Percentiles rank a stretch among this genome's conserved stretches.
Evolutionary conservation across 64 coral and sea anemone species (phyloP).

Genomic region (Pocillopora verrucosa): DNA sequence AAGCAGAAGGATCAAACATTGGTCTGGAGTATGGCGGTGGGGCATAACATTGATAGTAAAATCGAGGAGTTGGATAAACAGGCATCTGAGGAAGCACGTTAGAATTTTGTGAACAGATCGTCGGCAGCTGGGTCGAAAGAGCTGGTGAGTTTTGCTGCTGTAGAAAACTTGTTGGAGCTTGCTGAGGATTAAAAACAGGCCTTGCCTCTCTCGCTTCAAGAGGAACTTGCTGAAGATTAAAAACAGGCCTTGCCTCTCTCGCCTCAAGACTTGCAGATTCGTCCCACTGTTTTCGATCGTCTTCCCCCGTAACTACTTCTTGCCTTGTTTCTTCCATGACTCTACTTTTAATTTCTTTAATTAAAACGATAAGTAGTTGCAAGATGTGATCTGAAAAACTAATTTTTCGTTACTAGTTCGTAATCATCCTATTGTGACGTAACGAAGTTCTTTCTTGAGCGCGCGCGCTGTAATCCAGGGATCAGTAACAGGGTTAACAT

Average conservation of each 20-base stretch:
- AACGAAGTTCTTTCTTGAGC: neutral
- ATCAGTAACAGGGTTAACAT: too few relatives aligned
- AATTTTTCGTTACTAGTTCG: conserved; percentile 4
- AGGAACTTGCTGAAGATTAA: neutral
- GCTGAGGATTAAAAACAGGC: neutral
- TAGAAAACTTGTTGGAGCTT: neutral
- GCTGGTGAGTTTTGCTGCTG: neutral
- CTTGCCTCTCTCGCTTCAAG: conserved; percentile 25
- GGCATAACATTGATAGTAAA: conserved; percentile 56
- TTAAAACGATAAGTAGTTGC: neutral
- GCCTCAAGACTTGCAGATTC: conserved; percentile 21
- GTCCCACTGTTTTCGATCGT: conserved; percentile 11
- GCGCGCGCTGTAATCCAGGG: neutral
- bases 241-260: conserved; percentile 12
- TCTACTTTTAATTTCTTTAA: neutral
- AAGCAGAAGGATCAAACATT: conserved; percentile 28
- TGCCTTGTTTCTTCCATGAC: conserved; percentile 23
- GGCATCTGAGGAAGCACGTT: conserved; percentile 44
- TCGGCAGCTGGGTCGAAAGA: neutral
- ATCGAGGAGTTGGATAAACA: conserved; percentile 42
- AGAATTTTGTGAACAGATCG: conserved; percentile 17
- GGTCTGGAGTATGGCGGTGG: conserved; percentile 29
- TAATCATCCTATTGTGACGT: conserved; percentile 30
- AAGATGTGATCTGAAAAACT: neutral
- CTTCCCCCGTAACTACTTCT: conserved; percentile 11